Evolutionary conservation across 2,113 vertebrate species (phyloP).

Genomic region (Oxyura jamaicensis): DNA sequence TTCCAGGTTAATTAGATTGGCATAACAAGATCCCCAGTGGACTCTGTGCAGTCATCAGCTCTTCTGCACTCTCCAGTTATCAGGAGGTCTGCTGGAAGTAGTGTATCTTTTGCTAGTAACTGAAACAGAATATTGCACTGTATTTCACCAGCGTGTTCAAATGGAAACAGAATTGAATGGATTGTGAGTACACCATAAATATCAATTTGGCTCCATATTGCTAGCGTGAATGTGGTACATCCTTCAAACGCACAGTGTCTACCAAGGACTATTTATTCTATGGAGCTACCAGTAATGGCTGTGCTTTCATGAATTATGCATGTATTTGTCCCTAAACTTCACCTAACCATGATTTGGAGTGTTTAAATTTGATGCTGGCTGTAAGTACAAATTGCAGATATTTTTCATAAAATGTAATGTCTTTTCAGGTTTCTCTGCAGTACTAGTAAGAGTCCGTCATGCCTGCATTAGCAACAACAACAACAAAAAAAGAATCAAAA

Average conservation of each 20-base stretch:
- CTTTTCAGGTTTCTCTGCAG: background rate
- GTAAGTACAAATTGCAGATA: background rate
- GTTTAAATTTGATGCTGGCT: slow-evolving; percentile 29
- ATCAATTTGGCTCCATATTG: slow-evolving; percentile 38
- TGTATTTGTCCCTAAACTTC: slow-evolving; percentile 27
- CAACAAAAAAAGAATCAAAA: background rate
- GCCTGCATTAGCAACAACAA: background rate
- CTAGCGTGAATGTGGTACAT: slow-evolving; percentile 8
- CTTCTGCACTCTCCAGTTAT: background rate
- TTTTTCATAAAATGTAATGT: slow-evolving; percentile 19
- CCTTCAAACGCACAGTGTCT: slow-evolving; percentile 36
- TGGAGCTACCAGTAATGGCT: background rate
- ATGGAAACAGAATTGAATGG: slow-evolving; percentile 21
- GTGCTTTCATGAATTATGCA: slow-evolving; percentile 56
- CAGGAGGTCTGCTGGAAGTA: background rate
- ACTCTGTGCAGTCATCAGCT: slow-evolving; percentile 55
- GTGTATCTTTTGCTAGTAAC: slow-evolving; percentile 1
- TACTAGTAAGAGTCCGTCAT: background rate
- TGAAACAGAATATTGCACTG: slow-evolving; percentile 11
- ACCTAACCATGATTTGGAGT: slow-evolving; percentile 17
- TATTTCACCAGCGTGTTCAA: slow-evolving; percentile 33
- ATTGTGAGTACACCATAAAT: slow-evolving; percentile 47
- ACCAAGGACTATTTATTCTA: slow-evolving; percentile 19
- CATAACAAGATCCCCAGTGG: slow-evolving; percentile 60
- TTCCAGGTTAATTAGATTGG: slow-evolving; percentile 71